Evolutionary conservation across 2,113 vertebrate species (phyloP).

Genomic region (Coturnix japonica): DNA sequence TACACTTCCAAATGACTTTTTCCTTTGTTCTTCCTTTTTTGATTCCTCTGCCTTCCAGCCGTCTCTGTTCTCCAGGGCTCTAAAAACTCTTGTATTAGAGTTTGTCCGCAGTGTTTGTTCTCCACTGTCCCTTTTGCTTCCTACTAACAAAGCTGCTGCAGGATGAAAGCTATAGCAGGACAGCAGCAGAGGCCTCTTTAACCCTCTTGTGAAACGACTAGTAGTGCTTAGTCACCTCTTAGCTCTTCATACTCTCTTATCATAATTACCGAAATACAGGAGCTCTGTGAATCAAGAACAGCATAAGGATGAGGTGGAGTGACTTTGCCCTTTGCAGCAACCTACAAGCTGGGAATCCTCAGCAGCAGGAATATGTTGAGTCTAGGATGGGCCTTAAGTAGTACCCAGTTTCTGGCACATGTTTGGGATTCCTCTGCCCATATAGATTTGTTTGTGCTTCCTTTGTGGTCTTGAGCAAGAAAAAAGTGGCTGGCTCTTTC

Average conservation of each 20-base stretch:
- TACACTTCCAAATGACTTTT: not conserved
- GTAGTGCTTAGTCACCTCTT: not conserved
- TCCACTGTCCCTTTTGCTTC: not conserved
- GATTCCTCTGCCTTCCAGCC: not conserved
- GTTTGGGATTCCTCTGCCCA: rapidly evolving
- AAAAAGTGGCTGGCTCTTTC: not conserved
- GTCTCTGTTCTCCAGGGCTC: not conserved
- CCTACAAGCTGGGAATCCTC: not conserved
- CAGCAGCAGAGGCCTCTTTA: not conserved
- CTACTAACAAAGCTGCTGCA: not conserved
- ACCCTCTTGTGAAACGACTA: not conserved
- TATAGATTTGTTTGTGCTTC: not conserved
- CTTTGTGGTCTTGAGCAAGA: not conserved
- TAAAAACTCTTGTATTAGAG: rapidly evolving
- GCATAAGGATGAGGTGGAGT: no score
- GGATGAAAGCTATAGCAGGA: not conserved
- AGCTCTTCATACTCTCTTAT: not conserved
- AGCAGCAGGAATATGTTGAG: not conserved
- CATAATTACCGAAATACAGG: not conserved
- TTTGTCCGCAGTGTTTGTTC: not conserved
- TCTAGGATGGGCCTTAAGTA: not conserved
- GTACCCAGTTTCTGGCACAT: rapidly evolving
- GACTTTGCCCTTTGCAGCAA: rapidly evolving
- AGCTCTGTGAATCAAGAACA: rapidly evolving
- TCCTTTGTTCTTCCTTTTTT: not conserved